These are phyloP conservation scores for Enteromius treurensis DNA, from an alignment of 2,797 vertebrate species.

Conservation along the genomic window DNA sequence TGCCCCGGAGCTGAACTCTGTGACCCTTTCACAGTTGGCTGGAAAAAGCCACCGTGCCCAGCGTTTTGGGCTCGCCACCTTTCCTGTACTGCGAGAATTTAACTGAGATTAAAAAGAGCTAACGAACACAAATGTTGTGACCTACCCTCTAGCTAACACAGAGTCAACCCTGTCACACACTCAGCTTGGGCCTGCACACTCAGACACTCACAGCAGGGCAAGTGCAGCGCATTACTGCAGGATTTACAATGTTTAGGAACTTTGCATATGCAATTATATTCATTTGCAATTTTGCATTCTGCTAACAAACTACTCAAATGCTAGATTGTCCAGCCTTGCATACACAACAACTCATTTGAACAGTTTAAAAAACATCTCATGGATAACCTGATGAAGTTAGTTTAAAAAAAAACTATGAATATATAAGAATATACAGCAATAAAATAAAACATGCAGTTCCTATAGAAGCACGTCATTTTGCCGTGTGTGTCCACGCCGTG, in stretches of 20 bases:
- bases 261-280: neutral
- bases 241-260: neutral
- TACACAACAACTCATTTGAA: neutral
- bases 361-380: neutral
- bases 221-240: neutral
- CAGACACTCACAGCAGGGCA: conserved; percentile 12
- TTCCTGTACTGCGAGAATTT: conserved; percentile 52
- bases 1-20: conserved; percentile 25
- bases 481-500: neutral
- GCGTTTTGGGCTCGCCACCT: conserved; percentile 40
- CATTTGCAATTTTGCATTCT: neutral
- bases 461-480: neutral
- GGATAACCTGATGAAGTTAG: neutral
- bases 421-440: neutral
- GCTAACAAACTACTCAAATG: conserved; percentile 9
- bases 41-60: conserved; percentile 11
- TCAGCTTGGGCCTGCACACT: conserved; percentile 26
- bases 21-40: conserved; percentile 55
- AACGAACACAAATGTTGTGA: conserved; percentile 45
- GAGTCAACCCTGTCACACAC: conserved; percentile 31
- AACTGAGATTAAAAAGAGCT: conserved; percentile 59
- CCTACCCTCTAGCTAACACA: conserved; percentile 51
- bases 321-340: too few relatives aligned
- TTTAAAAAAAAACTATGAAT: neutral
- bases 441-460: neutral